Base-by-base conservation (phyloP, 2,113 vertebrate species). In the Cacatua alba region DNA sequence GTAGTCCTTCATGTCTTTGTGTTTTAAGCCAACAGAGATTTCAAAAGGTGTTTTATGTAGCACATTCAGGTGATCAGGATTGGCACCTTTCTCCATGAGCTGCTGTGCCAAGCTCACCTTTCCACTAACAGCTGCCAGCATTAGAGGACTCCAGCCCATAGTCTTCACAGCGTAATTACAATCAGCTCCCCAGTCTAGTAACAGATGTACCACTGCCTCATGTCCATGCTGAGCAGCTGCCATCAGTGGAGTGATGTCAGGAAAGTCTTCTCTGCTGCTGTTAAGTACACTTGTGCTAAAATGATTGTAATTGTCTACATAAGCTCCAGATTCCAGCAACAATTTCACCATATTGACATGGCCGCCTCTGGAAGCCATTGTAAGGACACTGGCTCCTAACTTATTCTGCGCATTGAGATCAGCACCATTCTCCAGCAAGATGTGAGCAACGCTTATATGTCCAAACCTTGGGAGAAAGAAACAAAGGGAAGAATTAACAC, bases 31-130 rank as follows among this genome's bases (percentile, higher is more conserved):
- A 83, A 99, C 98, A 13, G 99, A 98, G 4, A 99, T 97, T 97
- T 99, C 99, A 63, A 99, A 99, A 29, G 99, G 98, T 0, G 99
- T 99, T 97, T 99, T 99, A 89, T 98, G 98, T 70, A 99, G 97
- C 15, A 98, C 98, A 2, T 99, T 99, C 84, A 99, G 92, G 69
- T 99, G 98, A 97, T 99, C 99, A 0, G 99, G 98, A 95, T 99
- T 98, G 37, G 99, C 99, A 63, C 99, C 99, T 2, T 98, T 98
- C 96, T 99, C 99, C 69, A 99, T 97, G 83, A 99, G 98, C 97
- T 99, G 99, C 97, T 99, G 99, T 41, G 98, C 98, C 93, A 99
- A 95, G 43, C 97, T 97, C 52, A 99, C 98, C 95, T 98, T 98
- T 28, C 99, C 99, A 5, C 97, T 98, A 35, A 99, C 97, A 0